Evolutionary conservation across 2,888 invertebrate species (phyloP).

Genomic region (Tachina fera): DNA sequence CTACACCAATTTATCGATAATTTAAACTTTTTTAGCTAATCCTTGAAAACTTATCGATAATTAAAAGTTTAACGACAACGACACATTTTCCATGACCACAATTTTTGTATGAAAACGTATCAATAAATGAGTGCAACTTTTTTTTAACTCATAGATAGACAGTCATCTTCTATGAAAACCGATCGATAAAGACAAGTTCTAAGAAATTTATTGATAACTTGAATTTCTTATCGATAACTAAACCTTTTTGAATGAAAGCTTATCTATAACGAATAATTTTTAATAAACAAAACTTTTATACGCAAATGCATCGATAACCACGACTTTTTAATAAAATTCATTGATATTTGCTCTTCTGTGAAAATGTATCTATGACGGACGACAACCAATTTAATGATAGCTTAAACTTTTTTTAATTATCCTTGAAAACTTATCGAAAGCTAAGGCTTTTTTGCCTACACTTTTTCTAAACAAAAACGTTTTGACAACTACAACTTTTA

Average conservation of each 20-base stretch:
- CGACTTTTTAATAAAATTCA: neutral
- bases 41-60: neutral
- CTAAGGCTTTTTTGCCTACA: no score
- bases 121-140: neutral
- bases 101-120: neutral
- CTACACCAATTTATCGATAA: neutral
- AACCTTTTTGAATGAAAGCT: no score
- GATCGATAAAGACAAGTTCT: neutral
- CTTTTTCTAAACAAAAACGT: no score
- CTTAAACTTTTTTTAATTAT: neutral
- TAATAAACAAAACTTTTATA: no score
- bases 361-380: no score
- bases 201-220: neutral
- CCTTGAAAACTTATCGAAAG: no score
- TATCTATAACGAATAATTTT: no score
- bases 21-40: neutral
- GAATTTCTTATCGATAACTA: neutral
- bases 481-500: neutral
- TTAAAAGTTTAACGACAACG: neutral
- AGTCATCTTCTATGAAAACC: neutral
- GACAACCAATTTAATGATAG: neutral
- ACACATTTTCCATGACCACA: neutral
- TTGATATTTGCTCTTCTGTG: no score
- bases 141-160: neutral
- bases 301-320: no score